phyloP scores from a whole-genome alignment of 2,113 vertebrate genomes.

The Corydoras sp. region DNA sequence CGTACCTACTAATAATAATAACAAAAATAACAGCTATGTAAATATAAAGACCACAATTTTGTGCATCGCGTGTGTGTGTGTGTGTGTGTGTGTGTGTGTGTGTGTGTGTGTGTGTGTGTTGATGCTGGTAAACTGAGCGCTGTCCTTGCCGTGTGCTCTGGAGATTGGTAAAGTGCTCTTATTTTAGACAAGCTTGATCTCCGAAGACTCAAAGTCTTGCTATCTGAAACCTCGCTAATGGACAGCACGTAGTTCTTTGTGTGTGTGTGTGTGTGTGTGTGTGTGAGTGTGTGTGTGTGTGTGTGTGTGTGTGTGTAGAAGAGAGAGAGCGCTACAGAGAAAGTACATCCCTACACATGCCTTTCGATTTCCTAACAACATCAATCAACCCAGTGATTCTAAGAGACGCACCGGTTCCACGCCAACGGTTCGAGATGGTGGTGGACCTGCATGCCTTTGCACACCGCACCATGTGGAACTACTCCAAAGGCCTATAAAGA shows the following conservation, averaged over 20 bases:
- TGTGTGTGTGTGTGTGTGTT: conserved; percentile 5
- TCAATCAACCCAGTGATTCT: conserved; percentile 10
- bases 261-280: conserved; percentile 32
- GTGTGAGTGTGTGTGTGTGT: conserved; percentile 18
- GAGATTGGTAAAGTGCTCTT: conserved; percentile 55
- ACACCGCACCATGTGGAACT: too few species aligned
- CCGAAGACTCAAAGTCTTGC: conserved; percentile 45
- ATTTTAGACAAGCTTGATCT: conserved; percentile 51
- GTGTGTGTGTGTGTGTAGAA: background rate
- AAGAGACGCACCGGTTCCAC: background rate
- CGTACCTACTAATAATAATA: background rate
- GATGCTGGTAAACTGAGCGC: conserved; percentile 39
- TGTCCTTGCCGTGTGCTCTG: conserved; percentile 39
- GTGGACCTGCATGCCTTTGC: too few species aligned
- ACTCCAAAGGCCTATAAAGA: too few species aligned
- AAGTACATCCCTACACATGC: conserved; percentile 7
- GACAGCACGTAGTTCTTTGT: conserved; percentile 38
- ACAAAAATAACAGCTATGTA: background rate
- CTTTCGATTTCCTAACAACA: conserved; percentile 6
- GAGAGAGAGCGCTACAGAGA: background rate
- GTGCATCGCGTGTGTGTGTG: background rate
- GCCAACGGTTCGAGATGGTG: too few species aligned
- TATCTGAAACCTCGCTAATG: conserved; percentile 55
- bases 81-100: conserved; percentile 1
- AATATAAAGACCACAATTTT: background rate